Base-by-base conservation (phyloP, 1,140 invertebrate species). In the Gryllus bimaculatus region DNA sequence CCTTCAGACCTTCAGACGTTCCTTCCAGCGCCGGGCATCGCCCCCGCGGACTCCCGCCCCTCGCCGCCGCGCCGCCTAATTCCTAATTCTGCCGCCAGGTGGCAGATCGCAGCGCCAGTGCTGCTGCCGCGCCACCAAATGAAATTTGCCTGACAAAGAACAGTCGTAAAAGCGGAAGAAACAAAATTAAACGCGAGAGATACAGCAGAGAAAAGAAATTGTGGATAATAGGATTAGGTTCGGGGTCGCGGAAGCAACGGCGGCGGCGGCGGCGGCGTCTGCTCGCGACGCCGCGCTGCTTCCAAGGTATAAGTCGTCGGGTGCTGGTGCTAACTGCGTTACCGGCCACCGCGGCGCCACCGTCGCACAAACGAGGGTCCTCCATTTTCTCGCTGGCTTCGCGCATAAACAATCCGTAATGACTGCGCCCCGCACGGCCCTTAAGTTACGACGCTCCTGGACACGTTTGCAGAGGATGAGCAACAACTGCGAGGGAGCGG, bases 151-250 rank as follows among this genome's bases (percentile, higher is more conserved):
- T 66, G 54, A 66, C 54, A 66, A 66, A 66, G 54, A 66, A 18
- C 54, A 66, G 54, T 7, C 54, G 54, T 66, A 66, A 66, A 66
- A 66, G 54, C 54, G 54, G 54, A 66, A 66, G 54, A 66, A 66
- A 66, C 54, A 66, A 66, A 66, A 66, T 66, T 66, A 66, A 66
- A 66, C 54, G 54, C 54, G 54, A 66, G 54, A 66, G 54, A 66
- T 66, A 66, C 54, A 66, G 54, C 54, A 66, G 54, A 66, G 54
- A 66, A 66, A 66, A 66, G 54, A 66, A 66, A 66, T 66, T 66
- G 54, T 66, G 54, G 54, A 66, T 66, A 66, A 66, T 66, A 66
- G 54, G 54, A 66, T 66, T 66, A 66, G 54, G 10, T 66, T 18
- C 10, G 18, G 54, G 10, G 54, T 66, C 54, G 54, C 54, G 54